Conservation (phyloP, 2,797 vertebrate species). For the Phoebastria nigripes region DNA sequence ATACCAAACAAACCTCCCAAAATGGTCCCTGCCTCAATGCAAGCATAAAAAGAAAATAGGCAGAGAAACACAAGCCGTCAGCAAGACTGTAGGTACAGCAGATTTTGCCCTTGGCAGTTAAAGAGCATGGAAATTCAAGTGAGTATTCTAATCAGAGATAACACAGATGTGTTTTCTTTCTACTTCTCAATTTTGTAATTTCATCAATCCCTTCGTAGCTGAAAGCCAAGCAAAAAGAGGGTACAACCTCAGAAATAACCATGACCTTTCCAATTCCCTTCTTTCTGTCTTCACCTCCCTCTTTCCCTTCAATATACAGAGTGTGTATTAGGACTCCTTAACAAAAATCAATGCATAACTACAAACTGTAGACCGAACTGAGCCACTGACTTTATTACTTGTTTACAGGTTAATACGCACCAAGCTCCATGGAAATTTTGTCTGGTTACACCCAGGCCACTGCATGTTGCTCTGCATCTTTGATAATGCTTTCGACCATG, state of each 20-base stretch:
- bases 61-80: neutral
- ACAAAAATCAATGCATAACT: neutral
- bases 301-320: neutral
- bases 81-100: neutral
- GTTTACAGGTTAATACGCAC: neutral
- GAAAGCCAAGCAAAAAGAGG: neutral
- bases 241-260: neutral
- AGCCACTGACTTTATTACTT: neutral
- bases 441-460: neutral
- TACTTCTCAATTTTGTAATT: neutral
- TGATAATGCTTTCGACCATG: fast-evolving
- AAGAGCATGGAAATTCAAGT: neutral
- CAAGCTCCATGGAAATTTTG: neutral
- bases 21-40: fast-evolving
- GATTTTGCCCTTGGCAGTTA: neutral
- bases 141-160: neutral
- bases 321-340: neutral
- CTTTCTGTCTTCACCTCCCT: neutral
- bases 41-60: neutral
- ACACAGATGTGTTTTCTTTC: neutral
- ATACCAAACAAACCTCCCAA: neutral
- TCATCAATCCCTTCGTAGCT: neutral
- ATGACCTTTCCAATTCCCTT: neutral
- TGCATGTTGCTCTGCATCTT: neutral
- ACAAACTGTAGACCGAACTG: neutral